These are phyloP conservation scores for Rugalucina vietnamica DNA, from an alignment of 2,888 invertebrate genomes.

Conservation along the genomic window DNA sequence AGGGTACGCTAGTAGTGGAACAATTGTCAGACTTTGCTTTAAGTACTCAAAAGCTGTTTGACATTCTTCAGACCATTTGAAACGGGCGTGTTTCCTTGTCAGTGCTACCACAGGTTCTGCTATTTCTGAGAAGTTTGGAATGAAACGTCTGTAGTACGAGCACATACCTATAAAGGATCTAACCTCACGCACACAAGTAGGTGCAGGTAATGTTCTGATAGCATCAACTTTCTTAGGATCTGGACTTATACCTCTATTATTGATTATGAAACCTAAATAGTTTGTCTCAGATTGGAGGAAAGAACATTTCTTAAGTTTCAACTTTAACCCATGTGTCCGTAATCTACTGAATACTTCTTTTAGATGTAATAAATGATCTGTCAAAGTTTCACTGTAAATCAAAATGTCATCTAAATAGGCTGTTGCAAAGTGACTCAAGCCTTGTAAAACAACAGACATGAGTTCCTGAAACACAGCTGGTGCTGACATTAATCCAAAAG, in stretches of 20 bases:
- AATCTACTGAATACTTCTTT: conserved; percentile 45
- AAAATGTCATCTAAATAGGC: conserved; percentile 61
- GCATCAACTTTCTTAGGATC: conserved; percentile 39
- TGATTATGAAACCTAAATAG: conserved; percentile 40
- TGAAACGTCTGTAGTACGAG: conserved; percentile 34
- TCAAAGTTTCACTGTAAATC: conserved; percentile 39
- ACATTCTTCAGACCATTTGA: background rate
- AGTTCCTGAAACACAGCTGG: conserved; percentile 35
- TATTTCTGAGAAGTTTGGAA: conserved; percentile 44
- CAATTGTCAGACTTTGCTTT: conserved; percentile 5
- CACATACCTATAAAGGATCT: conserved; percentile 30
- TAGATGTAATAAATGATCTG: conserved; percentile 50
- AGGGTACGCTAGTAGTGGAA: conserved; percentile 15
- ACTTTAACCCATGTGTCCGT: conserved; percentile 25
- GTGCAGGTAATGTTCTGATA: conserved; percentile 36
- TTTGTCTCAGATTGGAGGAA: conserved; percentile 46
- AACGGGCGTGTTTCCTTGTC: conserved; percentile 24
- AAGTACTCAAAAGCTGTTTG: conserved; percentile 15
- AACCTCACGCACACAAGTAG: conserved; percentile 24
- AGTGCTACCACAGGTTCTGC: conserved; percentile 38
- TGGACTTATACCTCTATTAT: conserved; percentile 37
- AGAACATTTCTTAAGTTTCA: conserved; percentile 47
- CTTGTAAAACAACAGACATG: conserved; percentile 44
- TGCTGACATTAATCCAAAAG: conserved; percentile 42
- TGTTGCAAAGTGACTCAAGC: conserved; percentile 34